Conservation (phyloP, 2,888 invertebrate species). For the Himalopsyche kuldschensis region DNA sequence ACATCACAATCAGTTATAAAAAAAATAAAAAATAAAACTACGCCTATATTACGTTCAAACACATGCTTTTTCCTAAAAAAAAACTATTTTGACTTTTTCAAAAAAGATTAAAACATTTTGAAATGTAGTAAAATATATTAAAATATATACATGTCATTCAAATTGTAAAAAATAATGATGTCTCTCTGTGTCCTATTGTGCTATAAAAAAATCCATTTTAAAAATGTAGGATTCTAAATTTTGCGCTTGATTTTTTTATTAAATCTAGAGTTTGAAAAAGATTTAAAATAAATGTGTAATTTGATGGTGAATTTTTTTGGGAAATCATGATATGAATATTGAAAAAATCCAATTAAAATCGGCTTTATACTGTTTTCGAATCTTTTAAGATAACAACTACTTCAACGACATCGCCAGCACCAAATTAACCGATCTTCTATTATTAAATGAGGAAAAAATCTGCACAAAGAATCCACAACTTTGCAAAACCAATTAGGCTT, state of each 20-base stretch:
- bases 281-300: background rate
- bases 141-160: too few relatives aligned
- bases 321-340: background rate
- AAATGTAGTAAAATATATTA: too few relatives aligned
- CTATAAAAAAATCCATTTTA: too few relatives aligned
- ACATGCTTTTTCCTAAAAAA: too few relatives aligned
- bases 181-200: too few relatives aligned
- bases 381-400: background rate
- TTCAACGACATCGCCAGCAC: background rate
- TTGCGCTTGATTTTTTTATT: background rate
- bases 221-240: too few relatives aligned
- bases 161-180: too few relatives aligned
- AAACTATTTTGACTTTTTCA: too few relatives aligned
- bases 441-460: conserved; percentile 17
- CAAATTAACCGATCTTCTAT: conserved; percentile 12
- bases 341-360: background rate
- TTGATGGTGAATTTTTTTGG: background rate
- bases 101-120: too few relatives aligned
- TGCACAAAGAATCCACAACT: conserved; percentile 19
- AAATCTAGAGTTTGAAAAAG: background rate
- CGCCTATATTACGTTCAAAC: too few relatives aligned
- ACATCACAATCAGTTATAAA: too few relatives aligned
- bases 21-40: too few relatives aligned
- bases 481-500: conserved; percentile 30
- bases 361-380: background rate